Base-by-base conservation (phyloP, 2,113 vertebrate species). In the Nothoprocta perdicaria region DNA sequence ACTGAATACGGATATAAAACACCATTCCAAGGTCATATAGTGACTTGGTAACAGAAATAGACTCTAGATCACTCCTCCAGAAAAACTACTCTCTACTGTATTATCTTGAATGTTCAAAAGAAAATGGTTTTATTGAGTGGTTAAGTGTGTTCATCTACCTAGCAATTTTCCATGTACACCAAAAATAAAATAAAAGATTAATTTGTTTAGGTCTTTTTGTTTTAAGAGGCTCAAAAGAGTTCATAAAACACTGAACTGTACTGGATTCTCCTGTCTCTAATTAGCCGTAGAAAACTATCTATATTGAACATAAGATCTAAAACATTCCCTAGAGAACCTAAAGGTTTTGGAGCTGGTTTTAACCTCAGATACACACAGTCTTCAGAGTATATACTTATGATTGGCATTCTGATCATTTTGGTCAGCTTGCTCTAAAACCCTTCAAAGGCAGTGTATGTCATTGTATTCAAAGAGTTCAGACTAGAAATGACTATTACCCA, bases 151-250 rank as follows among this genome's bases (percentile, higher is more conserved):
- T 86, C 40, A 87, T 95, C 88, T 88, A 90, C 96, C 78, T 80
- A 94, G 58, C 46, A 86, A 65, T 94, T 95, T 97, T 96, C 85
- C 84, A 88, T 40, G 17, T 84, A 22, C 48, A 19, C 18, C 69
- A 6, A 65, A 67, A 22, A 35, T 90, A 95, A 84, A 84, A 90
- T 92, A 62, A 91, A 69, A 26, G 16, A 48, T 69, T 84, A 62
- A 27, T 72, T 91, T 95, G 65, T 88, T 76, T 87, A 86, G 52
- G 61, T 91, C 53, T 68, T 92, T 81, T 87, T 57, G 33, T 97
- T 96, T 94, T 89, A 95, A 96, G 76, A 96, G 72, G 66, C 76
- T 97, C 88, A 91, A 68, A 97, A 89, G 83, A 96, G 82, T 94
- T 92, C 85, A 71, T 75, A 80, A 97, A 96, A 96, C 22, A 93